Conservation (phyloP, 2,888 invertebrate genomes). For the Brachyptera putata region DNA sequence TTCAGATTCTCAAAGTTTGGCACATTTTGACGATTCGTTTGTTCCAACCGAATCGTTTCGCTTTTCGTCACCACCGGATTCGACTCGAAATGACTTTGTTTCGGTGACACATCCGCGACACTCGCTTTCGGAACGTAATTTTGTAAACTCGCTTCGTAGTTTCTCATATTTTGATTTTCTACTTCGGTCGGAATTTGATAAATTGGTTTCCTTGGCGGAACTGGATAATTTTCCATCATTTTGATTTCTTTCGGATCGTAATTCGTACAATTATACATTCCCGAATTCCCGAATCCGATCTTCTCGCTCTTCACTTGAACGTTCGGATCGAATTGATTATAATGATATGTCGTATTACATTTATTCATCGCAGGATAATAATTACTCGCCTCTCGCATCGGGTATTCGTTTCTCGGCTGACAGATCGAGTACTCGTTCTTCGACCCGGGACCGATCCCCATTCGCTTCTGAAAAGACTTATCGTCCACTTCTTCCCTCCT, state of each 20-base stretch:
- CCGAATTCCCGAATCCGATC: not conserved
- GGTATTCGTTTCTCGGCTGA: not conserved
- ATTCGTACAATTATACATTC: not conserved
- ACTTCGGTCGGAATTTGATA: not conserved
- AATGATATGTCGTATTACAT: conserved; percentile 5
- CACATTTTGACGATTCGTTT: no score
- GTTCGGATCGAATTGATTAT: conserved; percentile 7
- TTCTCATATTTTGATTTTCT: not conserved
- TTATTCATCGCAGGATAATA: not conserved
- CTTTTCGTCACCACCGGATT: no score
- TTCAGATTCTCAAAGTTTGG: conserved; percentile 1
- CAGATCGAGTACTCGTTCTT: conserved; percentile 21
- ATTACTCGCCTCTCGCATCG: not conserved
- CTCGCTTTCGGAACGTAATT: not conserved
- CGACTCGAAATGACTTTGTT: no score
- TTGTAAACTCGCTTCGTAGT: not conserved
- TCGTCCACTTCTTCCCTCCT: conserved; percentile 37
- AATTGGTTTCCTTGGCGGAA: not conserved
- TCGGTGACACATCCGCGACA: no score
- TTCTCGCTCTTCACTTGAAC: conserved; percentile 16
- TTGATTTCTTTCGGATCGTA: not conserved
- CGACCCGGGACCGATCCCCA: conserved; percentile 33
- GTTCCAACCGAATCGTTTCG: not conserved
- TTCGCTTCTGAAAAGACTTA: conserved; percentile 40
- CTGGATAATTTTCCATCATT: not conserved